Percentiles rank a stretch among this genome's conserved stretches.
These are phyloP conservation scores for Microtus ochrogaster DNA, from an alignment of 2,113 vertebrate species.

Conservation along the genomic window DNA sequence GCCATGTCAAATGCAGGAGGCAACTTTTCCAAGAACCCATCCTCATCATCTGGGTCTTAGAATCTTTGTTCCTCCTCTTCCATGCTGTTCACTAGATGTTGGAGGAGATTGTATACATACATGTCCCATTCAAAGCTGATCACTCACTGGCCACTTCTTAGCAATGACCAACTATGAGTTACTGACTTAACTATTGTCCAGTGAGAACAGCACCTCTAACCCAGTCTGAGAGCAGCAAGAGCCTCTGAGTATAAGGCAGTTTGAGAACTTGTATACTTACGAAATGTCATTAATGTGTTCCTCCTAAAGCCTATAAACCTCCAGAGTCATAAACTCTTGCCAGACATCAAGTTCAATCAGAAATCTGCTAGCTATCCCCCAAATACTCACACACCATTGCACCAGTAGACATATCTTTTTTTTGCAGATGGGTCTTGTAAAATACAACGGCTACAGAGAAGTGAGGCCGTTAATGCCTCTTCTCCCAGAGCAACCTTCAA, in stretches of 20 bases:
- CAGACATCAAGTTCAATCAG: background rate
- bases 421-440: background rate
- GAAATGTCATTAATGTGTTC: background rate
- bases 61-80: background rate
- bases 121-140: background rate
- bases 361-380: background rate
- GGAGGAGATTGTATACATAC: background rate
- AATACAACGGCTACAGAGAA: background rate
- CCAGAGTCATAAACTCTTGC: background rate
- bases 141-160: background rate
- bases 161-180: background rate
- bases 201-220: background rate
- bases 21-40: background rate
- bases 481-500: background rate
- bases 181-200: background rate
- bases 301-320: background rate
- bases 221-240: background rate
- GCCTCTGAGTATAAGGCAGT: background rate
- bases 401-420: background rate
- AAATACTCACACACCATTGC: background rate
- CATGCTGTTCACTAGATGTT: too few relatives aligned
- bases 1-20: background rate
- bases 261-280: background rate
- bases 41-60: background rate
- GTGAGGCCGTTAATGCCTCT: background rate